Conservation (phyloP, 35 echinoderm and acorn worm species). For the Nesometra sesokonis region DNA sequence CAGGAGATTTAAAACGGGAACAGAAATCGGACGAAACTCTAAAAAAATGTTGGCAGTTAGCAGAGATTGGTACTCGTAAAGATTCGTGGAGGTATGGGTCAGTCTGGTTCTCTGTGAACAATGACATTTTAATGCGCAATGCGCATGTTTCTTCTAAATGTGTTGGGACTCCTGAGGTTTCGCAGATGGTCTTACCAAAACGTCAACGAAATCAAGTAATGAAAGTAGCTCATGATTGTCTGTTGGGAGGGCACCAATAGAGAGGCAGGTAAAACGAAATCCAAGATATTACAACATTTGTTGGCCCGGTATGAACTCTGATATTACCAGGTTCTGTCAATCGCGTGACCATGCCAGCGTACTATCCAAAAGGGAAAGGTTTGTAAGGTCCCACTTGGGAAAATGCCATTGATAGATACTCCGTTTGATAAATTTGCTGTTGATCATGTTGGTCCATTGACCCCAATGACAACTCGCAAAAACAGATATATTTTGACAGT, state of each 20-base stretch:
- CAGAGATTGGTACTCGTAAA: too few species aligned
- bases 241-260: constrained; percentile 6
- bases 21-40: too few species aligned
- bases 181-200: background rate
- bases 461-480: background rate
- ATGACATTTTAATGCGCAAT: too few species aligned
- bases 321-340: background rate
- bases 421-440: background rate
- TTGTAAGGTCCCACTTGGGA: background rate
- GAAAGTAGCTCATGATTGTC: constrained; percentile 8
- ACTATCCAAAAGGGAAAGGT: background rate
- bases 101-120: too few species aligned
- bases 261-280: background rate
- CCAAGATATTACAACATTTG: background rate
- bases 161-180: background rate
- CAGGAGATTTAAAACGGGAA: too few species aligned
- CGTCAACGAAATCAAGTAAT: background rate
- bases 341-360: background rate
- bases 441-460: background rate
- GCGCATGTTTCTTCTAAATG: background rate
- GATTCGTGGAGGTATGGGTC: too few species aligned
- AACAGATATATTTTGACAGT: background rate
- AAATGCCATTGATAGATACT: background rate
- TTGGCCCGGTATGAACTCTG: background rate
- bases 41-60: too few species aligned